Conservation (phyloP, 2,888 invertebrate genomes). For the Hypsopygia costalis region DNA sequence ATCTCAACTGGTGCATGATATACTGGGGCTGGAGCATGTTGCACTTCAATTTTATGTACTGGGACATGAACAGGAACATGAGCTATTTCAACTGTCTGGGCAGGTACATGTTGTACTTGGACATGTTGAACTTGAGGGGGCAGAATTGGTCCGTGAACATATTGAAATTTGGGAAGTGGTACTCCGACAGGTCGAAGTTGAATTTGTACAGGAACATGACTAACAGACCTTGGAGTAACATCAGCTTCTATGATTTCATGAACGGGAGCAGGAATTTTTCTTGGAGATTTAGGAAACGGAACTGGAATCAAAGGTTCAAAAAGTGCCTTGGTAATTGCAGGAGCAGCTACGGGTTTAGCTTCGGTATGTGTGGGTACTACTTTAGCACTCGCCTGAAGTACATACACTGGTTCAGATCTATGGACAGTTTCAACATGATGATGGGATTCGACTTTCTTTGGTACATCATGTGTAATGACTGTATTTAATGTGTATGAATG, state of each 20-base stretch:
- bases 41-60: slow-evolving; percentile 14
- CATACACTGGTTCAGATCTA: neutral
- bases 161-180: neutral
- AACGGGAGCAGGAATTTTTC: slow-evolving; percentile 25
- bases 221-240: slow-evolving; percentile 29
- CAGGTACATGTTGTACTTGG: neutral
- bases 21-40: slow-evolving; percentile 12
- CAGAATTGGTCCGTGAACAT: slow-evolving; percentile 1
- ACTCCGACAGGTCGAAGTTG: neutral
- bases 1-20: neutral
- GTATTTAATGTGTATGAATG: slow-evolving; percentile 36
- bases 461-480: slow-evolving; percentile 40
- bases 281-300: slow-evolving; percentile 21
- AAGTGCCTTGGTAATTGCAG: neutral
- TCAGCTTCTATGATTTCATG: slow-evolving; percentile 25
- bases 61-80: slow-evolving; percentile 13
- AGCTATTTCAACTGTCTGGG: neutral
- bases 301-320: slow-evolving; percentile 21
- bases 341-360: neutral
- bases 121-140: slow-evolving; percentile 3
- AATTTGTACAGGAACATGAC: slow-evolving; percentile 17
- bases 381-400: neutral
- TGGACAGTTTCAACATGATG: slow-evolving; percentile 4
- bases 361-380: neutral
- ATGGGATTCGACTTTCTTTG: slow-evolving; percentile 30